These are phyloP conservation scores for Nesogale talazaci DNA, from an alignment of 2,113 vertebrate genomes.

Conservation along the genomic window DNA sequence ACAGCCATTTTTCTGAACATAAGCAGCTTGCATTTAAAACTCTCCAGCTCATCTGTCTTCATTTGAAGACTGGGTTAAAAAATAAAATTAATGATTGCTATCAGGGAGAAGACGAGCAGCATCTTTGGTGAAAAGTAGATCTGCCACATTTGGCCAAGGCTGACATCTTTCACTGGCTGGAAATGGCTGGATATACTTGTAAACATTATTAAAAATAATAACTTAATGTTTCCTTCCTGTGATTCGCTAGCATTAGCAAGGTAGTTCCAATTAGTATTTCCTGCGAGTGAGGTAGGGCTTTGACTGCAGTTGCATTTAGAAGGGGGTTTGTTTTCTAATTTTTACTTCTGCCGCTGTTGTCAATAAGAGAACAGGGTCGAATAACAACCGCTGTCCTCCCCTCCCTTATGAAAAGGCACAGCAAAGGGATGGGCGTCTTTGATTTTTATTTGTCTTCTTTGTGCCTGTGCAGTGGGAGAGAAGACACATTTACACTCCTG, in stretches of 20 bases:
- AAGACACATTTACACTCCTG: slow-evolving; percentile 84
- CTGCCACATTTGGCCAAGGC: slow-evolving; percentile 93
- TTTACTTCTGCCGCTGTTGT: slow-evolving; percentile 87
- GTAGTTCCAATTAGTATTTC: slow-evolving; percentile 93
- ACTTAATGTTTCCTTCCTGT: slow-evolving; percentile 95
- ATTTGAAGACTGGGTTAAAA: slow-evolving; percentile 95
- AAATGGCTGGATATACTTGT: slow-evolving; percentile 95
- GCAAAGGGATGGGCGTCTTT: slow-evolving; percentile 81
- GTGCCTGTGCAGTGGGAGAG: slow-evolving; percentile 81
- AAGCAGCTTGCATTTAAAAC: slow-evolving; percentile 91
- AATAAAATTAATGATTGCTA: slow-evolving; percentile 96
- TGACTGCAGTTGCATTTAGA: slow-evolving; percentile 88
- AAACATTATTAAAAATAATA: slow-evolving; percentile 99
- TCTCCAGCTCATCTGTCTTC: slow-evolving; percentile 91
- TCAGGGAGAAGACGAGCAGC: slow-evolving; percentile 92
- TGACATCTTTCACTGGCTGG: slow-evolving; percentile 94
- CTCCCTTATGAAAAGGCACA: slow-evolving; percentile 82
- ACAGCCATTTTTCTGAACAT: slow-evolving; percentile 89
- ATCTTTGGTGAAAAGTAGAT: slow-evolving; percentile 93
- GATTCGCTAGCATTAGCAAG: slow-evolving; percentile 92
- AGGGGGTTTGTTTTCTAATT: slow-evolving; percentile 89
- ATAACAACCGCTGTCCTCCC: slow-evolving; percentile 79
- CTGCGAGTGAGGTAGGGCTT: slow-evolving; percentile 87
- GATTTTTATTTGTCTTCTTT: slow-evolving; percentile 87
- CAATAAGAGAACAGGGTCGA: slow-evolving; percentile 84